Percentiles rank a stretch among this genome's conserved stretches.
These are phyloP conservation scores for Archips crataeganus DNA, from an alignment of 2,888 invertebrate genomes.

Conservation along the genomic window DNA sequence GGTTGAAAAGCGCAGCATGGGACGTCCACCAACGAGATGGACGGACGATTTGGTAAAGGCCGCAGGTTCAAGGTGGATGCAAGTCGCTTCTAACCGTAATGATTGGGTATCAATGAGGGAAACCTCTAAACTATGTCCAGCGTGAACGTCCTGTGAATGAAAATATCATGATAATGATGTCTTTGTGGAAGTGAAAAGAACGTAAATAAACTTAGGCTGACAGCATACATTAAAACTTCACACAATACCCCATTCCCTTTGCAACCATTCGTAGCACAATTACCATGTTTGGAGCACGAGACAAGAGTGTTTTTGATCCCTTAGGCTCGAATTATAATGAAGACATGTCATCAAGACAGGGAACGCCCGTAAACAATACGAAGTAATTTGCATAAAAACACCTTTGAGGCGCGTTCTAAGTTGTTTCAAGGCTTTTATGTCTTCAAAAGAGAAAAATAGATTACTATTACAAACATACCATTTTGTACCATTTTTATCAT, in stretches of 20 bases:
- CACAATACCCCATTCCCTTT: constrained; percentile 1
- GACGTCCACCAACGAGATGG: too few relatives aligned
- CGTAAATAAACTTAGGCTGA: neutral
- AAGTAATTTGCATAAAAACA: constrained; percentile 18
- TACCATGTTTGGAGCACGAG: constrained; percentile 15
- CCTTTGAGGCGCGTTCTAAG: neutral
- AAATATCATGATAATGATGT: too few relatives aligned
- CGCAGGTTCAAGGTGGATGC: too few relatives aligned
- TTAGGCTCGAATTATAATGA: constrained; percentile 16
- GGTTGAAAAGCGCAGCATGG: too few relatives aligned
- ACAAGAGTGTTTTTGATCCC: constrained; percentile 17
- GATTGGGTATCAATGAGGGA: too few relatives aligned
- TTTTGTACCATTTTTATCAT: too few relatives aligned
- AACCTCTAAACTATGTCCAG: too few relatives aligned
- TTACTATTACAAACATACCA: neutral
- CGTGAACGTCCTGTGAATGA: too few relatives aligned
- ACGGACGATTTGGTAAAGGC: too few relatives aligned
- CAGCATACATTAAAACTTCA: constrained; percentile 16
- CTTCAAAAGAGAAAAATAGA: neutral
- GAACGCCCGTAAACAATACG: constrained; percentile 10
- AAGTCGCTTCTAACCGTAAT: too few relatives aligned
- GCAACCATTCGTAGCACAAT: neutral
- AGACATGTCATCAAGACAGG: constrained; percentile 16
- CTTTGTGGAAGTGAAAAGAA: constrained; percentile 12
- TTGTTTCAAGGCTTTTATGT: neutral